phyloP scores from a whole-genome alignment of 2,113 vertebrate species.

The Seriola dumerili region DNA sequence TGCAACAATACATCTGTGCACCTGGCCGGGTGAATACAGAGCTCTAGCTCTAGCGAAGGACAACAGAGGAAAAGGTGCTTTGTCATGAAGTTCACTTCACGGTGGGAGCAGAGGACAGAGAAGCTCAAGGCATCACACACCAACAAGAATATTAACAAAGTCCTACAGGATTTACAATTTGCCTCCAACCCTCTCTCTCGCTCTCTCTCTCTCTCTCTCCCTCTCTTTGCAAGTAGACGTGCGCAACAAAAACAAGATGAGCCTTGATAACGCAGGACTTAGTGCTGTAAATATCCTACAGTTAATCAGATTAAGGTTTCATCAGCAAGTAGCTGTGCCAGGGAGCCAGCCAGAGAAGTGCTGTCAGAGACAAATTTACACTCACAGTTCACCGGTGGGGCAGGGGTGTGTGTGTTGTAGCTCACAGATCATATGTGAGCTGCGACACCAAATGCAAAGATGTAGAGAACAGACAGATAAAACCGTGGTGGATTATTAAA shows the following conservation, averaged over 20 bases:
- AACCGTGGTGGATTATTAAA: not conserved
- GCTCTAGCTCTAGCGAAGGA: slow-evolving; percentile 15
- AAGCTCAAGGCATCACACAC: not conserved
- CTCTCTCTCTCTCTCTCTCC: too few relatives aligned
- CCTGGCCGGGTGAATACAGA: slow-evolving; percentile 19
- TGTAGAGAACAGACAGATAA: not conserved
- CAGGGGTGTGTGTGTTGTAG: too few relatives aligned
- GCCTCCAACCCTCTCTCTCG: not conserved
- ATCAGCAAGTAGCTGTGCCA: slow-evolving; percentile 54
- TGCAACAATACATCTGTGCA: slow-evolving; percentile 49
- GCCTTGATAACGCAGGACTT: slow-evolving; percentile 71
- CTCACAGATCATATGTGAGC: slow-evolving; percentile 1
- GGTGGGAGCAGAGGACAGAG: slow-evolving; percentile 2
- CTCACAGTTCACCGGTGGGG: slow-evolving; percentile 19
- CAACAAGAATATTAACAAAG: not conserved
- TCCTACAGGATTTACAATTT: not conserved
- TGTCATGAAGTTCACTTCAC: slow-evolving; percentile 6
- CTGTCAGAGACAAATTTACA: slow-evolving; percentile 38
- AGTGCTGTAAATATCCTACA: slow-evolving; percentile 78
- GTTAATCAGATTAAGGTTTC: slow-evolving; percentile 79
- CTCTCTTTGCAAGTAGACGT: slow-evolving; percentile 8
- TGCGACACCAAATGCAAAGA: not conserved
- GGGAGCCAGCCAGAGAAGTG: slow-evolving; percentile 7
- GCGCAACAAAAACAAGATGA: slow-evolving; percentile 65
- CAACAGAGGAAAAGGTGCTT: not conserved